Conservation (phyloP, 2,797 vertebrate species). For the Lithobates sylvaticus region DNA sequence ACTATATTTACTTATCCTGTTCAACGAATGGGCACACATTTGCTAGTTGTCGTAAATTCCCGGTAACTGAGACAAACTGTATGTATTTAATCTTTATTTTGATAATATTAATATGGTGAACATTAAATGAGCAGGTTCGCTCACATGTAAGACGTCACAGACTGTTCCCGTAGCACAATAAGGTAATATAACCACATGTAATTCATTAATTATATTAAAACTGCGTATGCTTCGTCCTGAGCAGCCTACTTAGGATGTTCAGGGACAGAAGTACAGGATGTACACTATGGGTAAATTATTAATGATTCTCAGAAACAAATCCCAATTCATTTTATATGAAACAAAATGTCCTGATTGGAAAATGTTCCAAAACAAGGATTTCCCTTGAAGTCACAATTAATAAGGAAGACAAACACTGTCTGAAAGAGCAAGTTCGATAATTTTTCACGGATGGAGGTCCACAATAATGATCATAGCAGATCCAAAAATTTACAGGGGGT, state of each 20-base stretch:
- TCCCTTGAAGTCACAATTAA: conserved; percentile 33
- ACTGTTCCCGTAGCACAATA: conserved; percentile 10
- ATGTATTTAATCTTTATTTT: conserved; percentile 33
- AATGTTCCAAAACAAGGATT: conserved; percentile 36
- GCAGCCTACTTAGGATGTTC: conserved; percentile 25
- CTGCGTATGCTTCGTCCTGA: conserved; percentile 25
- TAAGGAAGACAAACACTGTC: conserved; percentile 25
- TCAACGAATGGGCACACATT: too few species aligned
- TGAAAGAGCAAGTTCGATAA: background rate
- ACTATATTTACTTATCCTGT: too few species aligned
- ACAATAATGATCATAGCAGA: conserved; percentile 3
- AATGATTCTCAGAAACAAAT: conserved; percentile 58
- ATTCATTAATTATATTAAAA: conserved; percentile 52
- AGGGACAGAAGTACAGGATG: conserved; percentile 52
- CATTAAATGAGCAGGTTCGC: background rate
- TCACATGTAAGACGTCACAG: conserved; percentile 32
- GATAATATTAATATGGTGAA: conserved; percentile 10
- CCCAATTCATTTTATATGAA: conserved; percentile 56
- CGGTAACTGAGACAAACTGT: background rate
- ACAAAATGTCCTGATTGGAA: conserved; percentile 56
- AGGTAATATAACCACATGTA: conserved; percentile 27
- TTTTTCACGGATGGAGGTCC: background rate
- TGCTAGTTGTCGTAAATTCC: background rate
- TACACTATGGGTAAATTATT: conserved; percentile 55
- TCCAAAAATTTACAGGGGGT: background rate